phyloP scores from a whole-genome alignment of 2,888 invertebrate species.

The Amphipoea lucens region DNA sequence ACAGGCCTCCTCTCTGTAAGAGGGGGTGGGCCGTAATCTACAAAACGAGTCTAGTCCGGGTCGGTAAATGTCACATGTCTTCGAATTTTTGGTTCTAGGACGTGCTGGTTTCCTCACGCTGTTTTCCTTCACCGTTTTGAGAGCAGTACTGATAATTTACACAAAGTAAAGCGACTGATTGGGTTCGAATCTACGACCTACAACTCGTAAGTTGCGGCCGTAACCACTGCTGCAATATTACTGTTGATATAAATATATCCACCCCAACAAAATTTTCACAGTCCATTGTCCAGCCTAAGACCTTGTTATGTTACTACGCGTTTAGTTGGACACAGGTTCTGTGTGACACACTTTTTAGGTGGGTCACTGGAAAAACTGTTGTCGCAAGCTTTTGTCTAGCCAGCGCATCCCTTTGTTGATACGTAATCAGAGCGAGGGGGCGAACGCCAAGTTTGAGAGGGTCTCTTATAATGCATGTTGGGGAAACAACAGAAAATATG shows the following conservation, averaged over 20 bases:
- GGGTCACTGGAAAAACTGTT: slow-evolving; percentile 62
- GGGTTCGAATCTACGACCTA: no score
- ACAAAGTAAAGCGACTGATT: no score
- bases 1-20: no score
- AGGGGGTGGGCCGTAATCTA: no score
- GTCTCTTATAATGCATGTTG: slow-evolving; percentile 3
- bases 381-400: slow-evolving; percentile 56
- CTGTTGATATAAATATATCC: neutral
- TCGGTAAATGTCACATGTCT: no score
- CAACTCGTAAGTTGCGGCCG: no score
- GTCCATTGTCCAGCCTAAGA: slow-evolving; percentile 35
- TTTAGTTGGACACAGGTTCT: slow-evolving; percentile 35
- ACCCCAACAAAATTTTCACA: slow-evolving; percentile 1
- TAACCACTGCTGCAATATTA: neutral
- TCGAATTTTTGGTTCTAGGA: no score
- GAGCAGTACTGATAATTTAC: no score
- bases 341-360: slow-evolving; percentile 62
- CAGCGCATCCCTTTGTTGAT: slow-evolving; percentile 54
- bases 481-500: slow-evolving; percentile 6
- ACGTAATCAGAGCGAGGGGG: slow-evolving; percentile 43
- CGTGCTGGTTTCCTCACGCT: no score
- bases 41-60: no score
- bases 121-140: no score
- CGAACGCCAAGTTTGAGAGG: slow-evolving; percentile 37
- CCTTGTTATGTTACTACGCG: slow-evolving; percentile 33